Percentiles rank a stretch among this genome's conserved stretches.
phyloP scores from a whole-genome alignment of 2,888 invertebrate species.

The Idaea aversata region DNA sequence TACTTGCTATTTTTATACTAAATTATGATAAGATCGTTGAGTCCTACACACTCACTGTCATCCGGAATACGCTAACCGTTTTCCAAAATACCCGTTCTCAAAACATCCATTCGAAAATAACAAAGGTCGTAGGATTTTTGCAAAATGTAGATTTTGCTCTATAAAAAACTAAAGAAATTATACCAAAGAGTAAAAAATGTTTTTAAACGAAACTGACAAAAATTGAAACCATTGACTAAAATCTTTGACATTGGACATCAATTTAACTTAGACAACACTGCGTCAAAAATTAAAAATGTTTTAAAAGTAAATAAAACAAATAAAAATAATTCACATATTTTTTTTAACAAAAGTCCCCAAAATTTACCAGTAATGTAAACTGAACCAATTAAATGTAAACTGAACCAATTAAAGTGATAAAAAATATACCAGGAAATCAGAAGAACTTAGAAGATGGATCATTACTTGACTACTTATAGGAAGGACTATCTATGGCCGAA shows the following conservation, averaged over 20 bases:
- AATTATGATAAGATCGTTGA: no score
- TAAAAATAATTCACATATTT: not conserved
- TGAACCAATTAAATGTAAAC: slow-evolving; percentile 11
- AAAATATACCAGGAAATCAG: slow-evolving; percentile 2
- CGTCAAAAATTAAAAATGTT: not conserved
- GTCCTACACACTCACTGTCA: no score
- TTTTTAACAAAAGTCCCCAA: slow-evolving; percentile 9
- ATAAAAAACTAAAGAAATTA: not conserved
- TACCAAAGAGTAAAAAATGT: not conserved
- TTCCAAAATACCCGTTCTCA: no score
- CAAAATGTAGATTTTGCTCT: no score
- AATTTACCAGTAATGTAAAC: slow-evolving; percentile 25
- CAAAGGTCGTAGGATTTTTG: no score
- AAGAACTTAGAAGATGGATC: slow-evolving; percentile 66
- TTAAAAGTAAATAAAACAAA: not conserved
- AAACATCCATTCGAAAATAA: no score
- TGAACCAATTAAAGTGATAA: slow-evolving; percentile 29
- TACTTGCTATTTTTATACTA: no score
- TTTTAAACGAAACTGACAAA: not conserved
- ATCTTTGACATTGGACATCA: not conserved
- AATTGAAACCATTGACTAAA: not conserved
- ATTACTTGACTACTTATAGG: slow-evolving; percentile 82
- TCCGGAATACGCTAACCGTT: no score
- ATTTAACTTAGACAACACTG: not conserved
- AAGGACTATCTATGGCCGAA: slow-evolving; percentile 84